phyloP scores from a whole-genome alignment of 2,888 invertebrate species.

The Priocnemis perturbator region DNA sequence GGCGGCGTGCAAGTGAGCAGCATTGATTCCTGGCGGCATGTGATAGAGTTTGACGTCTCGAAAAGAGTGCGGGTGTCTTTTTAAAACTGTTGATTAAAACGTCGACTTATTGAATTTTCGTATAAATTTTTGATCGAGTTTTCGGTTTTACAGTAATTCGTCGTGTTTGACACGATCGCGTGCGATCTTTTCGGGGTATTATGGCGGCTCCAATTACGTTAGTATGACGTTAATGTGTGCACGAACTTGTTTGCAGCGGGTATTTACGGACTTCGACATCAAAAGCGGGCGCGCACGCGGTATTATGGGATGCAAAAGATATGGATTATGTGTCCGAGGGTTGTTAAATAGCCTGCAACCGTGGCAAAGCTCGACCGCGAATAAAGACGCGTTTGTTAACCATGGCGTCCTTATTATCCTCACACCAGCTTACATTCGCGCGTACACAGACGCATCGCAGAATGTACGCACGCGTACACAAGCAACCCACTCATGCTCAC shows the following conservation, averaged over 20 bases:
- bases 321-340: constrained; percentile 54
- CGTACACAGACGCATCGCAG: constrained; percentile 23
- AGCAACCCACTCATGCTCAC: not conserved
- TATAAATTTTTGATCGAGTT: no score
- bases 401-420: not conserved
- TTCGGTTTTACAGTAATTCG: no score
- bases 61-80: no score
- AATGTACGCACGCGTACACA: constrained; percentile 11
- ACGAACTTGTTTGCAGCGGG: constrained; percentile 30
- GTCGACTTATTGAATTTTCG: no score
- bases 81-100: no score
- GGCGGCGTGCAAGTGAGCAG: no score
- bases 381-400: constrained; percentile 39
- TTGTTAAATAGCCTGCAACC: constrained; percentile 63
- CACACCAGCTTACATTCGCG: constrained; percentile 21
- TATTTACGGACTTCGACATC: constrained; percentile 30
- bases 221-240: constrained; percentile 44
- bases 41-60: no score
- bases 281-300: constrained; percentile 18
- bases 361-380: constrained; percentile 28
- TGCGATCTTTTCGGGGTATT: constrained; percentile 3
- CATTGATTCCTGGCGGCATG: no score
- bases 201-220: constrained; percentile 11
- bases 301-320: constrained; percentile 43
- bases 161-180: no score